phyloP scores from a whole-genome alignment of 2,113 vertebrate species.

The Clinocottus analis region DNA sequence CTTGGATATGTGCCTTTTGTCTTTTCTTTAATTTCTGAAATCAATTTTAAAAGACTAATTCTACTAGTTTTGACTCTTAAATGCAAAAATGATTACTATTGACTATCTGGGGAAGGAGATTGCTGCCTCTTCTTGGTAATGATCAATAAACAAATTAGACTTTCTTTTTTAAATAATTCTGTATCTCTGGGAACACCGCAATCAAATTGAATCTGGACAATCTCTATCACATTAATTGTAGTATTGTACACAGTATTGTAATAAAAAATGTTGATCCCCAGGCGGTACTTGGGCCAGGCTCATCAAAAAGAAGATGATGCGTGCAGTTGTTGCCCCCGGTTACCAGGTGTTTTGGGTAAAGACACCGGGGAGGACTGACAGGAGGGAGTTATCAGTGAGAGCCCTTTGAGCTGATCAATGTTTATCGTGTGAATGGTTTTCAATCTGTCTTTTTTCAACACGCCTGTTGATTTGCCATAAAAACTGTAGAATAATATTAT shows the following conservation, averaged over 20 bases:
- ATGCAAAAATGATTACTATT: background rate
- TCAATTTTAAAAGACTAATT: background rate
- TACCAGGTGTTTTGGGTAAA: background rate
- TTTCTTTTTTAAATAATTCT: background rate
- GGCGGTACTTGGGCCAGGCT: background rate
- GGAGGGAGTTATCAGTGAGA: background rate
- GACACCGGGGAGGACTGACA: background rate
- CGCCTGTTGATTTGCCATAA: background rate
- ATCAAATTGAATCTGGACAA: background rate
- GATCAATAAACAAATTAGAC: background rate
- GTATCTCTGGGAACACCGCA: background rate
- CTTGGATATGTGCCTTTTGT: background rate
- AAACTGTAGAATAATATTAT: background rate
- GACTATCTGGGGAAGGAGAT: background rate
- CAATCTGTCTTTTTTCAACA: background rate
- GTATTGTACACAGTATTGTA: too few relatives aligned
- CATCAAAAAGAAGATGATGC: background rate
- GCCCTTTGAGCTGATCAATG: background rate
- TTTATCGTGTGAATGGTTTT: background rate
- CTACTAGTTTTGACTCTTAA: background rate
- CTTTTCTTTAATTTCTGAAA: background rate
- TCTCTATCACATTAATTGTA: constrained; percentile 5
- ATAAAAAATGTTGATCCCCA: background rate
- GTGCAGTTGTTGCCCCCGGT: background rate
- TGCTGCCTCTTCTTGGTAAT: background rate